Conservation (phyloP, 2,113 vertebrate genomes). For the Terrapene triunguis region DNA sequence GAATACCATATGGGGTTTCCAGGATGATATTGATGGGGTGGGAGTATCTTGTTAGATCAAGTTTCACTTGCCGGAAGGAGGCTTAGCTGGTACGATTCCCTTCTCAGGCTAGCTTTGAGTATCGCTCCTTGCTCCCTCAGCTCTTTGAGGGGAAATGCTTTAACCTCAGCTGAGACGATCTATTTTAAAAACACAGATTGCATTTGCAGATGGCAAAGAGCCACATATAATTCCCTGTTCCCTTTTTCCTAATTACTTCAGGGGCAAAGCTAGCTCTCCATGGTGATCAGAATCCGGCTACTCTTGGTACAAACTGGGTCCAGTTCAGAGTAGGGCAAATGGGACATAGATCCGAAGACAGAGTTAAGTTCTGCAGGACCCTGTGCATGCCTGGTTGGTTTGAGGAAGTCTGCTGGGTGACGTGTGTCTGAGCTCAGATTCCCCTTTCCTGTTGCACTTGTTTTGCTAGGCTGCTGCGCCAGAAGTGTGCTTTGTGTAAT, state of each 20-base stretch:
- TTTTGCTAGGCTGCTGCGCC: background rate
- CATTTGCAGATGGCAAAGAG: constrained; percentile 28
- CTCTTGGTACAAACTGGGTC: fast-evolving
- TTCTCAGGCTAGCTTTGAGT: constrained; percentile 20
- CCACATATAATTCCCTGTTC: fast-evolving
- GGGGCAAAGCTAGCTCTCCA: fast-evolving
- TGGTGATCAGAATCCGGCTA: background rate
- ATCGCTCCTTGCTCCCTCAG: constrained; percentile 43
- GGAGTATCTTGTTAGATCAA: background rate
- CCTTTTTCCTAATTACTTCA: background rate
- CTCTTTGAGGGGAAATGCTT: constrained; percentile 57
- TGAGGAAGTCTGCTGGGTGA: background rate
- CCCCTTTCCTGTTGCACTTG: background rate
- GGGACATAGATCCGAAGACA: background rate
- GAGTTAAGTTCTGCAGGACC: background rate
- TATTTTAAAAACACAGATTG: constrained; percentile 50
- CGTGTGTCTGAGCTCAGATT: fast-evolving
- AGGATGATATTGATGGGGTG: background rate
- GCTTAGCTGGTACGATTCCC: constrained; percentile 60
- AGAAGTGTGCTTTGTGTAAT: background rate
- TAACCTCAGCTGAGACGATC: constrained; percentile 12
- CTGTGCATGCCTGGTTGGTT: background rate
- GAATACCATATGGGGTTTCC: background rate
- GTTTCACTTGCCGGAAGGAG: constrained; percentile 26
- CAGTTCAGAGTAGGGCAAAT: background rate